These are phyloP conservation scores for Cynaeus angustus DNA, from an alignment of 2,888 invertebrate genomes.

Conservation along the genomic window DNA sequence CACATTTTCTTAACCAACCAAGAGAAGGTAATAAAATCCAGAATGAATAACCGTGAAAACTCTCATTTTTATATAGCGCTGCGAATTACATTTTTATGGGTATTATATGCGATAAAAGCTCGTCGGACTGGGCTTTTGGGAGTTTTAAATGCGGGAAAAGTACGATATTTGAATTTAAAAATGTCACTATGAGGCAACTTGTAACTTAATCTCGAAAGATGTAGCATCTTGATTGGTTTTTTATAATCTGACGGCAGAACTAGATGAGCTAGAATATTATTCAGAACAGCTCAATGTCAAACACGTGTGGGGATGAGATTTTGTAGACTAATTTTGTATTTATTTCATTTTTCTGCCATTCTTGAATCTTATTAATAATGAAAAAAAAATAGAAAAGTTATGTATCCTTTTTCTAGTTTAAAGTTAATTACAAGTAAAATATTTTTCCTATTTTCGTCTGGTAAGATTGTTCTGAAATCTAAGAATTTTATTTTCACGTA, in stretches of 20 bases:
- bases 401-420: too few species aligned
- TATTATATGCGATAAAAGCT: conserved; percentile 21
- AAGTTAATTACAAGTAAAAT: too few species aligned
- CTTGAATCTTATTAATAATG: too few species aligned
- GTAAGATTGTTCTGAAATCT: too few species aligned
- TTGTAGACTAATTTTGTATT: too few species aligned
- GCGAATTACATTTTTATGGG: conserved; percentile 32
- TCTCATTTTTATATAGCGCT: conserved; percentile 36
- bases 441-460: too few species aligned
- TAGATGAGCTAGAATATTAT: too few species aligned
- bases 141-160: conserved; percentile 4
- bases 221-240: neutral
- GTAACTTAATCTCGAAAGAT: neutral
- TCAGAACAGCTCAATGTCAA: too few species aligned
- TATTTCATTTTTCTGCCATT: too few species aligned
- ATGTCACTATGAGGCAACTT: conserved; percentile 8
- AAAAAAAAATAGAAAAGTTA: too few species aligned
- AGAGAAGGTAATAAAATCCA: conserved; percentile 17
- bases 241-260: neutral
- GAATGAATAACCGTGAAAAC: conserved; percentile 15
- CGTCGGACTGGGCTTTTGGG: conserved; percentile 21
- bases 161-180: conserved; percentile 15
- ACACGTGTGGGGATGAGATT: too few species aligned
- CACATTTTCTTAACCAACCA: neutral
- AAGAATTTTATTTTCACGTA: too few species aligned